A percentile compares a stretch with the other conserved stretches of the same genome.
Evolutionary conservation across 2,888 invertebrate genomes (phyloP).

Genomic region (Cheilosia scutellata): DNA sequence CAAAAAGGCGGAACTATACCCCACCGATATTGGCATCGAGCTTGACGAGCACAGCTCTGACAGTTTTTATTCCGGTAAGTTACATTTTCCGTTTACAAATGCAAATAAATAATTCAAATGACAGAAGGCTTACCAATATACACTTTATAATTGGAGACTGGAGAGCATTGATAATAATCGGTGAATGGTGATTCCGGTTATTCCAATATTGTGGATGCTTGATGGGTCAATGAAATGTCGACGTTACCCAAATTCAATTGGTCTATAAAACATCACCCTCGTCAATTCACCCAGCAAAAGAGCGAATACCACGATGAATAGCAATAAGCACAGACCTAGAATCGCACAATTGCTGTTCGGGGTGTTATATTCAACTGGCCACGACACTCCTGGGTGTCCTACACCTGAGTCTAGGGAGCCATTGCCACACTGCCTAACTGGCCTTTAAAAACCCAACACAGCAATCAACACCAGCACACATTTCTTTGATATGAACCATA

Average conservation of each 20-base stretch:
- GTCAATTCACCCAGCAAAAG: constrained; percentile 44
- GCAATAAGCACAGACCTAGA: constrained; percentile 80
- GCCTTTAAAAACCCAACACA: constrained; percentile 85
- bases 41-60: constrained; percentile 82
- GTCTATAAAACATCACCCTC: constrained; percentile 66
- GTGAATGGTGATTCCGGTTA: constrained; percentile 1
- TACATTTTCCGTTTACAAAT: background rate
- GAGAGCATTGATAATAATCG: constrained; percentile 42
- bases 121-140: background rate
- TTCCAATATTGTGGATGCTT: constrained; percentile 11
- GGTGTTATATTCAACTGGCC: constrained; percentile 84
- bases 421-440: constrained; percentile 84
- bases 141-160: constrained; percentile 52
- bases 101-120: constrained; percentile 46
- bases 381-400: constrained; percentile 85
- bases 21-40: constrained; percentile 77
- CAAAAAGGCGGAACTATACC: constrained; percentile 60
- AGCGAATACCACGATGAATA: constrained; percentile 74
- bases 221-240: constrained; percentile 52
- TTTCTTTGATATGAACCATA: constrained; percentile 73
- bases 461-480: constrained; percentile 83
- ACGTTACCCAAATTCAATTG: constrained; percentile 58
- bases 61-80: constrained; percentile 84
- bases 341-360: constrained; percentile 84
- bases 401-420: constrained; percentile 84